Conservation (phyloP, 53 echinoderm and acorn worm species). For the Paracentrotus lividus region DNA sequence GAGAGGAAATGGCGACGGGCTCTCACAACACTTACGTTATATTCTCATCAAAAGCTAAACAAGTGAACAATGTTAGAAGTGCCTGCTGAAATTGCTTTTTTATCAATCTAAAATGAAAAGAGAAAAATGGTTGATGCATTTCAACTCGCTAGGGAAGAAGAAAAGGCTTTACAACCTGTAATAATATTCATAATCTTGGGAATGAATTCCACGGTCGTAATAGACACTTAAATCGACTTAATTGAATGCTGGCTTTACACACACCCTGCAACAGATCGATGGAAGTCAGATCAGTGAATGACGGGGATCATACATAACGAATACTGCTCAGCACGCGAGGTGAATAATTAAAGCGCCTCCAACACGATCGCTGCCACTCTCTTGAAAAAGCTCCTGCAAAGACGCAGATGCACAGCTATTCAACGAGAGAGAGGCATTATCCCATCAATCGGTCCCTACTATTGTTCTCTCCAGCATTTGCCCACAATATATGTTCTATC, state of each 20-base stretch:
- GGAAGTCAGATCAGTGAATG: neutral
- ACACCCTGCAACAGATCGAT: conserved; percentile 6
- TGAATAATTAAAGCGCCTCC: conserved; percentile 43
- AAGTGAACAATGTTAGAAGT: neutral
- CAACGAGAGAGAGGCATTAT: neutral
- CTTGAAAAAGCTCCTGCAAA: neutral
- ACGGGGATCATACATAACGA: conserved; percentile 13
- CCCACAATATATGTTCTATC: neutral
- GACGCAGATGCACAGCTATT: conserved; percentile 41
- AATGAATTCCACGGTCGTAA: neutral
- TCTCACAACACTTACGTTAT: neutral
- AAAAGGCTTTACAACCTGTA: neutral
- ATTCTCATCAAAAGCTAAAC: conserved; percentile 8
- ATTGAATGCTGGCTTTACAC: neutral
- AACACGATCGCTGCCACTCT: neutral
- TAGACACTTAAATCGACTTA: conserved; percentile 3
- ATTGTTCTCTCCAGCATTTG: neutral
- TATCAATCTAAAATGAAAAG: neutral
- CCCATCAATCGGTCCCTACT: neutral
- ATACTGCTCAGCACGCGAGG: conserved; percentile 9
- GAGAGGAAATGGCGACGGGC: neutral
- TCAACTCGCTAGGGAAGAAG: neutral
- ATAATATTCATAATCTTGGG: neutral
- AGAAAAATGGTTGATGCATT: neutral
- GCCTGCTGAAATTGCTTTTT: neutral